Base-by-base conservation (phyloP, 2,888 invertebrate species). In the Saturnia japonica region DNA sequence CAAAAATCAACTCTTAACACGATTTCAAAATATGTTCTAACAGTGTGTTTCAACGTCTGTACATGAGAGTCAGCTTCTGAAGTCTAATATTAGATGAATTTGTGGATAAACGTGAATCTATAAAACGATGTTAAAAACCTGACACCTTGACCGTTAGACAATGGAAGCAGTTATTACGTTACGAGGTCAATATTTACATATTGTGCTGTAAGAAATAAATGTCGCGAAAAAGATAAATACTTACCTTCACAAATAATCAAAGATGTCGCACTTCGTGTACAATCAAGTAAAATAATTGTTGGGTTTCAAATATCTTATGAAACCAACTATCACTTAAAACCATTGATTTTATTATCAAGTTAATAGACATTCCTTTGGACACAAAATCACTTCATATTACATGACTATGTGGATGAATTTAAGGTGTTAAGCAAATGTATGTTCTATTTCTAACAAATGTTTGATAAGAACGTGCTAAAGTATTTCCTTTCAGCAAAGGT, bases 211-310 rank as follows among this genome's bases (percentile, higher is more conserved):
- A 60, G 25, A 28, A 60, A 60, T 28, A 60, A 60, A 60, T 54
- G 54, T 54, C 22, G 54, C 22, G 54, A n/a, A 60, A 51, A 60
- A 60, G 14, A 60, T 6, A 60, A 60, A 60, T 28, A 60, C 57
- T 40, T 68, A 9, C 8, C 7, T 45, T 67, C 43, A 25, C 42
- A 45, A 25, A 22, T 25, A 45, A 25, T 45, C 1, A 45, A 22
- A 67, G 45, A 67, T 28, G 67, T 60, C 28, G 57, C 57, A 14
- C 12, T 60, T 60, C 28, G 57, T 60, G 57, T 60, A 60, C 57
- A 60, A 60, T 28, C 14, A 28, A 28, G 9, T 60, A 51, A 16
- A 19, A 51, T 51, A 60, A 60, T 28, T 60, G 25, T 28, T 60
- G 54, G 57, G 25, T 60, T 25, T 60, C 47, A 60, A 28, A 25